These are phyloP conservation scores for Bibio marci DNA, from an alignment of 2,888 invertebrate genomes.

Conservation along the genomic window DNA sequence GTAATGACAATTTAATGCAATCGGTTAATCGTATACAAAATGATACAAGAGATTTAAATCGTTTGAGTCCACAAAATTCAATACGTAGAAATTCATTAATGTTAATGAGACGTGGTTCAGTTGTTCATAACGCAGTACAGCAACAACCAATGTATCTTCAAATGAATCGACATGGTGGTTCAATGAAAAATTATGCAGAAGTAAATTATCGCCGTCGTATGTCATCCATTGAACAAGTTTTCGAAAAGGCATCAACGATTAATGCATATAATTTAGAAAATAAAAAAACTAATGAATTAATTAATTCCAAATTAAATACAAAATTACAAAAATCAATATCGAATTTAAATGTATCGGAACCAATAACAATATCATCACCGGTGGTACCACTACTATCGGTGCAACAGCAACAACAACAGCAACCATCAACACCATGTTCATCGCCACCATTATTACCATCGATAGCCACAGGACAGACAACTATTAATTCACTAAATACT, in stretches of 20 bases:
- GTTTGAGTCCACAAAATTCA: conserved; percentile 56
- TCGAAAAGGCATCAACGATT: conserved; percentile 27
- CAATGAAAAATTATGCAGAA: conserved; percentile 14
- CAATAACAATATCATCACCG: conserved; percentile 19
- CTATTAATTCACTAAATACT: neutral
- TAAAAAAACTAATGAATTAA: conserved; percentile 24
- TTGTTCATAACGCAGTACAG: conserved; percentile 13
- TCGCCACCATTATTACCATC: too few relatives aligned
- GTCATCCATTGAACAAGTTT: conserved; percentile 28
- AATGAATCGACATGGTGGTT: conserved; percentile 7
- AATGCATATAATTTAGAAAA: conserved; percentile 27
- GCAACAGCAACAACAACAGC: conserved; percentile 13
- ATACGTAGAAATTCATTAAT: conserved; percentile 20
- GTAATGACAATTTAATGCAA: conserved; percentile 15
- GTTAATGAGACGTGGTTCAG: conserved; percentile 13
- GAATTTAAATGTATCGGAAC: conserved; percentile 22
- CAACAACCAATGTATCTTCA: conserved; percentile 15
- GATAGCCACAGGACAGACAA: conserved; percentile 5
- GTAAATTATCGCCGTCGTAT: conserved; percentile 19
- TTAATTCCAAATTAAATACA: conserved; percentile 22
- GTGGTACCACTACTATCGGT: conserved; percentile 13
- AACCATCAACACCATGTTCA: conserved; percentile 13
- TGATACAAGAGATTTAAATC: conserved; percentile 50
- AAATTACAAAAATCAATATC: conserved; percentile 27
- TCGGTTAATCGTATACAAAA: conserved; percentile 52